Evolutionary conservation across 2,113 vertebrate genomes (phyloP).

Genomic region (Atlantisia rogersi): DNA sequence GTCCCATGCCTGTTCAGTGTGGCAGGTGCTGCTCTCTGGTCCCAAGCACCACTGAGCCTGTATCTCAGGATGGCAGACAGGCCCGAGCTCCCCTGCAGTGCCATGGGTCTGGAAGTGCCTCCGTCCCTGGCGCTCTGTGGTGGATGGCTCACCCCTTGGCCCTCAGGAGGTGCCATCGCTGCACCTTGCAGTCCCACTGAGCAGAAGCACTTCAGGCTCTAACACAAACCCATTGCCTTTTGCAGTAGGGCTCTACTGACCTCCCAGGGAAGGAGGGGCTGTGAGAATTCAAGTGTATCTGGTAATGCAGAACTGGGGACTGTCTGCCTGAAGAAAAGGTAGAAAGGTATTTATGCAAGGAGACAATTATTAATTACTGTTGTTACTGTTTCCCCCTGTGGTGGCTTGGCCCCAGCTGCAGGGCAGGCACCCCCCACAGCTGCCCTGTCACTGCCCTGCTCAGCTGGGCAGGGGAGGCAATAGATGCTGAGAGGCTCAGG

Average conservation of each 20-base stretch:
- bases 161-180: not conserved
- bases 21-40: not conserved
- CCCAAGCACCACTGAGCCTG: not conserved
- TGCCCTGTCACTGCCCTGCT: too few relatives aligned
- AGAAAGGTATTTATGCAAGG: fast-evolving
- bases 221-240: fast-evolving
- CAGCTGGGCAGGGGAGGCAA: too few relatives aligned
- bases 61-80: not conserved
- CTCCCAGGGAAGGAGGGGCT: not conserved
- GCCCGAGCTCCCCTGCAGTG: too few relatives aligned
- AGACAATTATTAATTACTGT: too few relatives aligned
- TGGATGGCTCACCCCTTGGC: not conserved
- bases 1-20: fast-evolving
- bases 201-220: too few relatives aligned
- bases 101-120: not conserved
- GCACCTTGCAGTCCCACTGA: not conserved
- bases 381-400: too few relatives aligned
- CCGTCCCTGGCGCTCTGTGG: fast-evolving
- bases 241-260: not conserved
- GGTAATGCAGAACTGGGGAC: not conserved
- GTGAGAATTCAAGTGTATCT: too few relatives aligned
- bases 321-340: not conserved
- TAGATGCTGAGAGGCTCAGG: too few relatives aligned
- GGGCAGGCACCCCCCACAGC: too few relatives aligned
- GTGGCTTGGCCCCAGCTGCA: too few relatives aligned